Conservation (phyloP, 2,888 invertebrate species). For the Meandrusa payeni region DNA sequence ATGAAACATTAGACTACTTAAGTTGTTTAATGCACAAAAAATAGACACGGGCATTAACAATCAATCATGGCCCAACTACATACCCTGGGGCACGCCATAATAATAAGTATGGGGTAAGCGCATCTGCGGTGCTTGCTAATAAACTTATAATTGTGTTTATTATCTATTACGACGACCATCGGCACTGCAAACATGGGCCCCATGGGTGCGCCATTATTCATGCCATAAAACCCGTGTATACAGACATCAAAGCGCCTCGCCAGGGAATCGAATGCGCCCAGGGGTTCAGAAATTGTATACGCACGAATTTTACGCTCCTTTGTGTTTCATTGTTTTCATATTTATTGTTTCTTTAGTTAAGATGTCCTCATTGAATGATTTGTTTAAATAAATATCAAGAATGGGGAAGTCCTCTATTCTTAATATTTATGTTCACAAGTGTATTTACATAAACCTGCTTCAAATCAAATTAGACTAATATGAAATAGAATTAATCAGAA, state of each 20-base stretch:
- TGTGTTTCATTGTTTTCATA: constrained; percentile 30
- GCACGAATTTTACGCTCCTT: constrained; percentile 15
- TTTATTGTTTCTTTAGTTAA: constrained; percentile 35
- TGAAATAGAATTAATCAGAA: no score
- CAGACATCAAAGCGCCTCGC: constrained; percentile 53
- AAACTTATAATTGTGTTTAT: constrained; percentile 70
- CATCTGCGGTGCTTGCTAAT: constrained; percentile 60
- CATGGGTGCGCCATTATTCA: constrained; percentile 49
- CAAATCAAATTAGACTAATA: no score
- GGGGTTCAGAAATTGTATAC: constrained; percentile 27
- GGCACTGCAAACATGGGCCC: constrained; percentile 36
- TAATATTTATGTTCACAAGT: no score
- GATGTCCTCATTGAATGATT: no score
- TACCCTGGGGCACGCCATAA: constrained; percentile 23
- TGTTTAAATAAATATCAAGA: no score
- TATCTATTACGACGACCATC: constrained; percentile 45
- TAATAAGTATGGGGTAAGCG: constrained; percentile 27
- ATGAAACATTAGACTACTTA: no score
- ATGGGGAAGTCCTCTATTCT: no score
- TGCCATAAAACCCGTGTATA: constrained; percentile 37
- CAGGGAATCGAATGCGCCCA: constrained; percentile 31
- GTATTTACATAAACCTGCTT: no score
- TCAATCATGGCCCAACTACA: constrained; percentile 17
- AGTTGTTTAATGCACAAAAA: not conserved
- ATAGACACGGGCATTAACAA: constrained; percentile 4